Percentiles rank a stretch among this genome's conserved stretches.
phyloP scores from a whole-genome alignment of 2,113 vertebrate species.

The Sylvietta virens region DNA sequence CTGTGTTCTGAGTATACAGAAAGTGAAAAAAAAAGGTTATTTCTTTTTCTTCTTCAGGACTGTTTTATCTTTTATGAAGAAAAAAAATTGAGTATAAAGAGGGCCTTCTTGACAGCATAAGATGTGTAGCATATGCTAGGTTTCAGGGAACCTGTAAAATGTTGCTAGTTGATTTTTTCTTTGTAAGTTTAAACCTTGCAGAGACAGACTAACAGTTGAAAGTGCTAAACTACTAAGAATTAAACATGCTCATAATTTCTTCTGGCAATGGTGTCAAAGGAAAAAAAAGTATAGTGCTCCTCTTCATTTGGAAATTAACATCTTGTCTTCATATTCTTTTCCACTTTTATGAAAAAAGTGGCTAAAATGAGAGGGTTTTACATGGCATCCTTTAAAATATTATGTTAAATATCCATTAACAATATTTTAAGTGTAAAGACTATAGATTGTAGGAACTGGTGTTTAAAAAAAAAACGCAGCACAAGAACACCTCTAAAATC shows the following conservation, averaged over 20 bases:
- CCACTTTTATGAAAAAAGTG: slow-evolving; percentile 7
- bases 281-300: background rate
- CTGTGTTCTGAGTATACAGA: background rate
- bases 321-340: background rate
- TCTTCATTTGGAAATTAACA: background rate
- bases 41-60: background rate
- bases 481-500: background rate
- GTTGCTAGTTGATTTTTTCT: background rate
- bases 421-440: background rate
- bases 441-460: background rate
- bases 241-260: slow-evolving; percentile 38
- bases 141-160: background rate
- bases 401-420: background rate
- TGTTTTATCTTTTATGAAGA: background rate
- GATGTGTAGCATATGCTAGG: background rate
- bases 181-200: background rate
- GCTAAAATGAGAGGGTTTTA: background rate
- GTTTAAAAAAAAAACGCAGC: background rate
- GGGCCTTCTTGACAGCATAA: background rate
- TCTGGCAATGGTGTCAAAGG: background rate
- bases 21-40: background rate
- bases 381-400: background rate
- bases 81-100: background rate
- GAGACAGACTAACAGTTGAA: slow-evolving; percentile 21
- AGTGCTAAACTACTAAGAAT: slow-evolving; percentile 22